Percentiles rank a stretch among this genome's conserved stretches.
These are phyloP conservation scores for Myotis myotis DNA, from an alignment of 2,797 vertebrate genomes.

Conservation along the genomic window DNA sequence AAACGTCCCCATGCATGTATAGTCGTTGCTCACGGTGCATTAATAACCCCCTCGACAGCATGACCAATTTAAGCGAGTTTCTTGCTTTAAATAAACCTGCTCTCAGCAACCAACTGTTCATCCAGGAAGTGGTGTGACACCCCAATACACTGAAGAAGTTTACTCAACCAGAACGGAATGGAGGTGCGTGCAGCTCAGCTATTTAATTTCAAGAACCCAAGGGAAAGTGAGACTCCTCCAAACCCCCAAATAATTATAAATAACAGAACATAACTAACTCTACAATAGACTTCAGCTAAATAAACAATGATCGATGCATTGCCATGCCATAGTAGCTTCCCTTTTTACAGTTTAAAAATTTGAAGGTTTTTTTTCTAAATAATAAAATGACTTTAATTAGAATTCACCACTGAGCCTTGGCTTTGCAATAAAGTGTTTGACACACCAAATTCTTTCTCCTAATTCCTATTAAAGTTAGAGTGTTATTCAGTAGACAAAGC, in stretches of 20 bases:
- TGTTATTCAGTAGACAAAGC: slow-evolving; percentile 10
- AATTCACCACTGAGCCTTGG: slow-evolving; percentile 31
- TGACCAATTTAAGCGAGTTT: slow-evolving; percentile 60
- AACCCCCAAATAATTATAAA: slow-evolving; percentile 40
- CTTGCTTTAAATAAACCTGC: slow-evolving; percentile 70
- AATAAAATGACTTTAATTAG: slow-evolving; percentile 49
- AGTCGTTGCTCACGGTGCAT: not conserved
- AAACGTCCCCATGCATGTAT: not conserved
- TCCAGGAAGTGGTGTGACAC: slow-evolving; percentile 53
- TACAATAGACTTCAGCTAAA: not conserved
- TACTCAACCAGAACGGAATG: slow-evolving; percentile 45
- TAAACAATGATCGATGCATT: not conserved
- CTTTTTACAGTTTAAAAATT: slow-evolving; percentile 22
- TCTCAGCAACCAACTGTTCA: slow-evolving; percentile 51
- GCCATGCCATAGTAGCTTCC: not conserved
- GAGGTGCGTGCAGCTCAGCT: not conserved
- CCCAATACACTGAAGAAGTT: slow-evolving; percentile 43
- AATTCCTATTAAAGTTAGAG: slow-evolving; percentile 48
- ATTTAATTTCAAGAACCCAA: slow-evolving; percentile 24
- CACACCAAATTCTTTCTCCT: slow-evolving; percentile 52
- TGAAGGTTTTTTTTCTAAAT: not conserved
- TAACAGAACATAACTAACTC: not conserved
- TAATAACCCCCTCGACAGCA: slow-evolving; percentile 52
- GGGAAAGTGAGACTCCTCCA: not conserved
- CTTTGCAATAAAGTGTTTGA: slow-evolving; percentile 14